Conservation (phyloP, 35 echinoderm and acorn worm genomes). For the Patiria miniata region DNA sequence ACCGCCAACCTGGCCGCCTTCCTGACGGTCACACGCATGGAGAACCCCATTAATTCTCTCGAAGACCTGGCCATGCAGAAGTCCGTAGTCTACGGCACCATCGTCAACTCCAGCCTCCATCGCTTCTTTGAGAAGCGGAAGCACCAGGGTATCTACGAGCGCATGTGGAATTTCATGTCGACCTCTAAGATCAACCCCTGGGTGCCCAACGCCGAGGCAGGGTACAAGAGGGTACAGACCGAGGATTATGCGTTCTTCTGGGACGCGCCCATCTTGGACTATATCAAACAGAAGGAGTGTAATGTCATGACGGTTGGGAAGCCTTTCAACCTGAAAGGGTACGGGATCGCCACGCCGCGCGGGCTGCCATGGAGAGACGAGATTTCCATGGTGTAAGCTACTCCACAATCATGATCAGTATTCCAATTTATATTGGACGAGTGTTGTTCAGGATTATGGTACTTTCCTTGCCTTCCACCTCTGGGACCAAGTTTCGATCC, state of each 20-base stretch:
- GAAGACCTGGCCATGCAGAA: conserved; percentile 94
- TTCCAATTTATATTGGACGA: background rate
- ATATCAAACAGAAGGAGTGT: conserved; percentile 96
- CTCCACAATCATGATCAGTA: too few species aligned
- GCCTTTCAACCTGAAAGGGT: conserved; percentile 96
- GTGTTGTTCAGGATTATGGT: background rate
- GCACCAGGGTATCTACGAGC: conserved; percentile 67
- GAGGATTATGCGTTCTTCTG: conserved; percentile 97
- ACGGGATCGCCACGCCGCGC: conserved; percentile 94
- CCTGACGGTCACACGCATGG: conserved; percentile 95
- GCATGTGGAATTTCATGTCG: conserved; percentile 87
- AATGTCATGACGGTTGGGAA: conserved; percentile 98
- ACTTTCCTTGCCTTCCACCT: too few species aligned
- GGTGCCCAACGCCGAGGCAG: conserved; percentile 72
- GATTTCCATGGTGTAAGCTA: conserved; percentile 92
- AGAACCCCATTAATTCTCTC: conserved; percentile 90
- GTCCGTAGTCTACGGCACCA: conserved; percentile 81
- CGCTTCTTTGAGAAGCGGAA: conserved; percentile 81
- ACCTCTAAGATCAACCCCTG: conserved; percentile 41
- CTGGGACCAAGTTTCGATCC: too few species aligned
- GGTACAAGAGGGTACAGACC: conserved; percentile 69
- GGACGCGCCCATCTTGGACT: conserved; percentile 97
- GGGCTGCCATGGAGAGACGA: conserved; percentile 83
- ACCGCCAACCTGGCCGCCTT: conserved; percentile 97
- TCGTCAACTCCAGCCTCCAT: conserved; percentile 90